phyloP scores from a whole-genome alignment of 2,888 invertebrate genomes.

The Phyto melanocephala region DNA sequence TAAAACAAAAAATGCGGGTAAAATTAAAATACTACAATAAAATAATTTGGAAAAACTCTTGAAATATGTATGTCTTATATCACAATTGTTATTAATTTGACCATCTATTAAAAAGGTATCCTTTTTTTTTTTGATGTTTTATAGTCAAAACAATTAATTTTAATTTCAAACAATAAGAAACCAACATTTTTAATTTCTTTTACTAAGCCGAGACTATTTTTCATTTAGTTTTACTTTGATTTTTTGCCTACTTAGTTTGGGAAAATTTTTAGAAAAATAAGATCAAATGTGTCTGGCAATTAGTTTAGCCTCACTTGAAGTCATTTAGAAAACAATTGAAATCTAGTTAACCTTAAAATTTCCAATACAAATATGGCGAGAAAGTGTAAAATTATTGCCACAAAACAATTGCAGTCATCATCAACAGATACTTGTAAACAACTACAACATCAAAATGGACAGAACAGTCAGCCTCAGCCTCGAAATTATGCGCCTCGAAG shows the following conservation, averaged over 20 bases:
- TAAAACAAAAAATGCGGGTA: constrained; percentile 44
- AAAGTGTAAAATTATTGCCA: constrained; percentile 61
- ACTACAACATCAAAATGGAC: not conserved
- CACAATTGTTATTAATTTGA: not conserved
- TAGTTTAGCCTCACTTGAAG: constrained; percentile 62
- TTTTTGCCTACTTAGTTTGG: not conserved
- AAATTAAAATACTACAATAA: not conserved
- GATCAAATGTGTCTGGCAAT: constrained; percentile 30
- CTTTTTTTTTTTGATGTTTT: constrained; percentile 15
- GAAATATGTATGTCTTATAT: not conserved
- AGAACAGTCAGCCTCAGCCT: not conserved
- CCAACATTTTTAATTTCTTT: constrained; percentile 7
- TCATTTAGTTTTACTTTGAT: not conserved
- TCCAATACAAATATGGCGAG: constrained; percentile 58
- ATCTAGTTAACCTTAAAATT: constrained; percentile 61
- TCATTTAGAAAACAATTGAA: constrained; percentile 64
- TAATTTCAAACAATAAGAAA: constrained; percentile 23
- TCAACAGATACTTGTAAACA: too few species aligned
- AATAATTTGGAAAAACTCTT: constrained; percentile 9
- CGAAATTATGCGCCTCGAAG: constrained; percentile 25
- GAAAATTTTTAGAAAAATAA: not conserved
- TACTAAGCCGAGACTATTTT: not conserved
- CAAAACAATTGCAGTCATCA: constrained; percentile 45
- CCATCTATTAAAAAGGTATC: not conserved
- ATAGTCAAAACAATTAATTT: constrained; percentile 45